Base-by-base conservation (phyloP, 1,140 invertebrate species). In the Dryas iulia region DNA sequence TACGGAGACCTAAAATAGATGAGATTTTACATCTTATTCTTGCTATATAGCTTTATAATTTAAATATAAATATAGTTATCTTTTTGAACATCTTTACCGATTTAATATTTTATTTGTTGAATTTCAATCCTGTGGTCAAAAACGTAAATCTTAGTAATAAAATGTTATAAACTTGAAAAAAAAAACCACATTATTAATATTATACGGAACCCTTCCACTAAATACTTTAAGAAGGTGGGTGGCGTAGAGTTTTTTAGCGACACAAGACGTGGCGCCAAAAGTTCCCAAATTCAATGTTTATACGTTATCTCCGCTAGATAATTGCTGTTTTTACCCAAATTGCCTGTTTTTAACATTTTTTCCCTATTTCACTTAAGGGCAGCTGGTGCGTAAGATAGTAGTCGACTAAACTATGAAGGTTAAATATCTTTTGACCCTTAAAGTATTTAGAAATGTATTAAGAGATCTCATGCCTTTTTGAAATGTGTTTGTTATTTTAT, bases 261-360 rank as follows among this genome's bases (percentile, higher is more conserved):
- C 56, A 73, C 59, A 72, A 74, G 78, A 77, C 69, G 72, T 62
- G 83, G 83, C 85, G 83, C 82, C 82, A 76, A 76, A 62, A 66
- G 71, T 71, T 59, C 64, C 74, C 70, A 56, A 72, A 65, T 66
- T 59, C 72, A 69, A 61, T 84, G 77, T 82, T 82, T 76, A 78
- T 73, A 71, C 71, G 71, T 79, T 80, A 84, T 86, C 83, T 76
- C 31, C n/a, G 63, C 54, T 57, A 78, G 71, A 82, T 86, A 86
- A 87, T 87, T 86, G 77, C 76, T 82, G 82, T 83, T 80, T 79
- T 80, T 77, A 67, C 39, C 59, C 64, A 66, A 70, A 66, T 31
- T 56, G 47, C 23, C 14, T 25, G 33, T 68, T 70, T 76, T 67
- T 72, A 71, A 68, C 18, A 24, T 68, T 26, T 70, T 33, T 26